Percentiles rank a stretch among this genome's conserved stretches.
Conservation (phyloP, 2,888 invertebrate genomes). For the Scaptomyza flava region DNA sequence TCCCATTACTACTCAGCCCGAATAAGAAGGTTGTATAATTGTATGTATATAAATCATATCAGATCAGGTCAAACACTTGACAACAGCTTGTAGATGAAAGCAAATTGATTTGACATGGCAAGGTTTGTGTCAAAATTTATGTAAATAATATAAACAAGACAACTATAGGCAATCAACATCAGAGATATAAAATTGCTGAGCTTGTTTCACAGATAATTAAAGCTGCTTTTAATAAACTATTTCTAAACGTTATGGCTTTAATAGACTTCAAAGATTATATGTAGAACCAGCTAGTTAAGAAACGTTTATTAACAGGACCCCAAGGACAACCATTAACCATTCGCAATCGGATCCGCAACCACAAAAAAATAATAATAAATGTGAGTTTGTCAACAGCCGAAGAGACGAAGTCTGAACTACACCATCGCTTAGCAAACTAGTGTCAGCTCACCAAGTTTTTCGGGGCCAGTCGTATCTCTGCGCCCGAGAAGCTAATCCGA, state of each 20-base stretch:
- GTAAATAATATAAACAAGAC: not conserved
- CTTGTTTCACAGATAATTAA: not conserved
- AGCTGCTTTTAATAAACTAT: not conserved
- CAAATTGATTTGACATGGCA: conserved; percentile 40
- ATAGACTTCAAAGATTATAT: not conserved
- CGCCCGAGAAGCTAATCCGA: conserved; percentile 19
- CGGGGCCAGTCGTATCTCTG: not conserved
- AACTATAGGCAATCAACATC: not conserved
- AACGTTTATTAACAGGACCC: conserved; percentile 55
- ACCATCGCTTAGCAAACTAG: conserved; percentile 45
- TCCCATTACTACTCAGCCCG: conserved; percentile 47
- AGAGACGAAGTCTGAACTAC: conserved; percentile 13
- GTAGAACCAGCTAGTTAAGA: conserved; percentile 29
- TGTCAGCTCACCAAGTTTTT: conserved; percentile 10
- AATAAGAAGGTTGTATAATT: conserved; percentile 13
- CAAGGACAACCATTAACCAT: conserved; percentile 52
- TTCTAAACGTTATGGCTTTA: not conserved
- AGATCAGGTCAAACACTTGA: conserved; percentile 26
- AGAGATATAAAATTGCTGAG: not conserved
- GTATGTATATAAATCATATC: conserved; percentile 17
- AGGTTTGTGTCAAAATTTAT: not conserved
- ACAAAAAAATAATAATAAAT: conserved; percentile 20
- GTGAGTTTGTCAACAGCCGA: conserved; percentile 43
- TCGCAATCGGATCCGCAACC: conserved; percentile 10
- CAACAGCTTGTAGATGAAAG: conserved; percentile 32